Conservation (phyloP, 2,888 invertebrate species). For the Coleophora flavipennella region DNA sequence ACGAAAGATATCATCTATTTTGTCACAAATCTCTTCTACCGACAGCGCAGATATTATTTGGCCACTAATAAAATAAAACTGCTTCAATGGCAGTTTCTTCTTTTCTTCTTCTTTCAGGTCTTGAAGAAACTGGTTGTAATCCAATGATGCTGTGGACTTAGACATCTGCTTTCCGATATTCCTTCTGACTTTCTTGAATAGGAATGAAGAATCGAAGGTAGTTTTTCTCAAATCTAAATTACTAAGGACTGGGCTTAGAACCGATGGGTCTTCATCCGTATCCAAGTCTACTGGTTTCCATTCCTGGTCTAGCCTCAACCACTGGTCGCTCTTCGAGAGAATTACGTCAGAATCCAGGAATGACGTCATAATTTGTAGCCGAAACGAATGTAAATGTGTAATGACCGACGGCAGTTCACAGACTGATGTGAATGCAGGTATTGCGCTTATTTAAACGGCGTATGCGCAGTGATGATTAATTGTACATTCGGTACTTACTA, state of each 20-base stretch:
- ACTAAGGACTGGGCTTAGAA: constrained; percentile 37
- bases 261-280: constrained; percentile 39
- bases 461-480: too few species aligned
- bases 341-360: constrained; percentile 45
- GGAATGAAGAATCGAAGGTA: constrained; percentile 54
- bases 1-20: constrained; percentile 54
- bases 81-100: constrained; percentile 25
- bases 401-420: too few species aligned
- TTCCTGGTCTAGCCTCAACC: constrained; percentile 49
- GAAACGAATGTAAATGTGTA: too few species aligned
- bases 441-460: too few species aligned
- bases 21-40: constrained; percentile 49
- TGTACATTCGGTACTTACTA: too few species aligned
- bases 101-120: constrained; percentile 29
- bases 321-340: constrained; percentile 49
- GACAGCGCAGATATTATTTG: constrained; percentile 50
- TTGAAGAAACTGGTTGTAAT: constrained; percentile 47
- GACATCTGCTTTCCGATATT: constrained; percentile 38
- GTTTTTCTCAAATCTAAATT: constrained; percentile 41
- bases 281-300: constrained; percentile 60
- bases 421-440: too few species aligned
- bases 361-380: too few species aligned
- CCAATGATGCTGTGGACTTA: constrained; percentile 28
- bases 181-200: constrained; percentile 41
- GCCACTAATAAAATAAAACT: constrained; percentile 42